Conservation (phyloP, 1,140 invertebrate species). For the Argopecten irradians region DNA sequence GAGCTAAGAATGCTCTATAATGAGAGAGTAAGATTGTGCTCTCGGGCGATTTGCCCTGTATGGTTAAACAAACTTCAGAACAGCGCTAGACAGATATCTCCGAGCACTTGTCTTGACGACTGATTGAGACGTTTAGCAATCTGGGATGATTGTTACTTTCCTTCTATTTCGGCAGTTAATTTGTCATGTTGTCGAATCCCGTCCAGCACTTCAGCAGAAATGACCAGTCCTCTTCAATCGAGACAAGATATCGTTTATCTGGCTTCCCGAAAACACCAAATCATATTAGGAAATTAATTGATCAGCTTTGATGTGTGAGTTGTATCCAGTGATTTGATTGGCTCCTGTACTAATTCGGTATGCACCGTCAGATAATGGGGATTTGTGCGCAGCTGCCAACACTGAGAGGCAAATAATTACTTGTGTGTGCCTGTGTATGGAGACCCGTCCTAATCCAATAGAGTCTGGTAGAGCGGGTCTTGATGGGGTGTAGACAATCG, state of each 20-base stretch:
- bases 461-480: background rate
- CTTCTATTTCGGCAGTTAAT: slow-evolving; percentile 17
- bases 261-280: slow-evolving; percentile 20
- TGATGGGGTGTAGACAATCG: slow-evolving; percentile 4
- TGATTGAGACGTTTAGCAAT: slow-evolving; percentile 8
- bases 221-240: slow-evolving; percentile 20
- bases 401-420: slow-evolving; percentile 26
- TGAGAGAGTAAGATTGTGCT: background rate
- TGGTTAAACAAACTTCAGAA: background rate
- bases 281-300: slow-evolving; percentile 31
- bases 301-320: background rate
- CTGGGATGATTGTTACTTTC: background rate
- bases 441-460: background rate
- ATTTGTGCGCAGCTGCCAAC: slow-evolving; percentile 14
- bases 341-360: slow-evolving; percentile 2
- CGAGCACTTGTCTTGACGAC: background rate
- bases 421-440: slow-evolving; percentile 1
- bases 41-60: background rate
- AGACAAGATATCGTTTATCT: background rate
- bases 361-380: slow-evolving; percentile 1
- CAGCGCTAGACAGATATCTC: background rate
- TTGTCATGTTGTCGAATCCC: slow-evolving; percentile 15
- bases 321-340: slow-evolving; percentile 24
- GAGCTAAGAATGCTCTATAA: background rate
- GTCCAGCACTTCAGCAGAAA: slow-evolving; percentile 11